Evolutionary conservation across 30 jellyfish, hydroid and myxozoan genomes (phyloP).

Genomic region (Calvadosia cruxmelitensis): DNA sequence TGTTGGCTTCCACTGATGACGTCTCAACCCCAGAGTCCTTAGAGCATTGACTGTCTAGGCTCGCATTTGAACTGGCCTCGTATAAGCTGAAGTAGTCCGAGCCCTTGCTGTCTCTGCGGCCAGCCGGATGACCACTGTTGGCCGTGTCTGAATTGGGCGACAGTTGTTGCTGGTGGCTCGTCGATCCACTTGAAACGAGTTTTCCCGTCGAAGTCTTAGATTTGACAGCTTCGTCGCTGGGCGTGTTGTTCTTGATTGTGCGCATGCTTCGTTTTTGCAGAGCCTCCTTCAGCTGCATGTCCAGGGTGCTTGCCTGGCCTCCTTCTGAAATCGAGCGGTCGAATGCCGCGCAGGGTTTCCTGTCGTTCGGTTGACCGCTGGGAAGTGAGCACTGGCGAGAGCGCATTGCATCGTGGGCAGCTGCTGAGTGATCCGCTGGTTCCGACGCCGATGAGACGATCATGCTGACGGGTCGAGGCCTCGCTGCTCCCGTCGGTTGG

Average conservation of each 20-base stretch:
- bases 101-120: conserved; percentile 27
- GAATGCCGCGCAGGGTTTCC: no score
- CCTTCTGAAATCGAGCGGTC: neutral
- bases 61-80: conserved; percentile 68
- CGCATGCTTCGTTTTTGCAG: neutral
- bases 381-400: no score
- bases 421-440: neutral
- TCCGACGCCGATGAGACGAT: neutral
- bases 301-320: neutral
- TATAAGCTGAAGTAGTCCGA: conserved; percentile 41
- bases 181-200: neutral
- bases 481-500: no score
- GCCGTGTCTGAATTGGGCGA: neutral
- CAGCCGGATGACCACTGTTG: no score
- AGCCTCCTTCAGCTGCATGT: neutral
- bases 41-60: conserved; percentile 74
- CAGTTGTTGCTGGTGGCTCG: neutral
- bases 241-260: neutral
- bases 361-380: no score
- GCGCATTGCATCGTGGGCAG: neutral
- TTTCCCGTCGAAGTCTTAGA: neutral
- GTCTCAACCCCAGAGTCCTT: conserved; percentile 84
- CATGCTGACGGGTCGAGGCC: neutral
- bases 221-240: neutral
- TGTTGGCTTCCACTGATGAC: conserved; percentile 10